phyloP scores from a whole-genome alignment of 2,888 invertebrate genomes.

The Fragum whitleyi region DNA sequence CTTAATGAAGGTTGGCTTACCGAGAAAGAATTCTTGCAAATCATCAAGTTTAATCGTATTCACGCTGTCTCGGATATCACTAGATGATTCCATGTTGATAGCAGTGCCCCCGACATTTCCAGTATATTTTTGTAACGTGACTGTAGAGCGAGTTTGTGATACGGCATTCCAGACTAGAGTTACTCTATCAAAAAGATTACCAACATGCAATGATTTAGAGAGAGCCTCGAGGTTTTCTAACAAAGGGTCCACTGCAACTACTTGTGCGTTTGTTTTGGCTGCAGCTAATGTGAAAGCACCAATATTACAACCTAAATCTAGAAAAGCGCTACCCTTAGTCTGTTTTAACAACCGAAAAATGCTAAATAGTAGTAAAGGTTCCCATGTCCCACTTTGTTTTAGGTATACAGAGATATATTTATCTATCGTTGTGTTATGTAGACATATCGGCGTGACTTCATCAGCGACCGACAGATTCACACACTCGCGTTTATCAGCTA shows the following conservation, averaged over 20 bases:
- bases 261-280: slow-evolving; percentile 33
- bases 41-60: slow-evolving; percentile 31
- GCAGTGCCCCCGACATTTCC: slow-evolving; percentile 60
- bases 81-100: slow-evolving; percentile 20
- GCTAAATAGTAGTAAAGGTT: slow-evolving; percentile 28
- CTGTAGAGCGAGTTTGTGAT: slow-evolving; percentile 29
- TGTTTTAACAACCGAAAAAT: slow-evolving; percentile 15
- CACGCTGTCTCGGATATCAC: neutral
- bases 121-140: slow-evolving; percentile 28
- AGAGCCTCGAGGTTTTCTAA: slow-evolving; percentile 36
- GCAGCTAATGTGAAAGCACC: slow-evolving; percentile 49
- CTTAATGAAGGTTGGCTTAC: slow-evolving; percentile 21
- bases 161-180: slow-evolving; percentile 59
- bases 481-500: neutral
- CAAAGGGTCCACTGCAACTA: slow-evolving; percentile 53
- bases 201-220: slow-evolving; percentile 40
- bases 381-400: slow-evolving; percentile 35
- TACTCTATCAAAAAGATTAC: slow-evolving; percentile 36
- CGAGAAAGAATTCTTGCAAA: slow-evolving; percentile 18
- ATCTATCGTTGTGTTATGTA: slow-evolving; percentile 33
- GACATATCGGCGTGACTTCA: slow-evolving; percentile 36
- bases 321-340: slow-evolving; percentile 23
- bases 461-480: neutral
- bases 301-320: slow-evolving; percentile 56
- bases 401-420: slow-evolving; percentile 31